Conservation (phyloP, 1,140 invertebrate species). For the Diabrotica undecimpunctata region DNA sequence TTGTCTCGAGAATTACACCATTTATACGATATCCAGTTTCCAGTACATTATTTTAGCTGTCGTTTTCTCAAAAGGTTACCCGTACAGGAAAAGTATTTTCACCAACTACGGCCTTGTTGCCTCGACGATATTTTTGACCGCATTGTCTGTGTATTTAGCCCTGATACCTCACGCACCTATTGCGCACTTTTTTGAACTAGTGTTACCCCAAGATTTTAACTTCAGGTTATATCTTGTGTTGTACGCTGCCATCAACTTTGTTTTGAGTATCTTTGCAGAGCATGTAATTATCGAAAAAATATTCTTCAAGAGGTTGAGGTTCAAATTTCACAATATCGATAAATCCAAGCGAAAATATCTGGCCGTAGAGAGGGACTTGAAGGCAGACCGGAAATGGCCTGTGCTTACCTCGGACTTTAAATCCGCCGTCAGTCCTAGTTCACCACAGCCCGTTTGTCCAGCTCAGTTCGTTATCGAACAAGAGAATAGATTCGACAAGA, state of each 20-base stretch:
- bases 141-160: conserved; percentile 67
- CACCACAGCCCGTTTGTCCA: conserved; percentile 42
- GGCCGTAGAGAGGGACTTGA: conserved; percentile 56
- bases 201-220: conserved; percentile 60
- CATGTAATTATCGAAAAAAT: conserved; percentile 59
- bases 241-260: conserved; percentile 59
- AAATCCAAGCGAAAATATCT: conserved; percentile 62
- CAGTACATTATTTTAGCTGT: conserved; percentile 91
- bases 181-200: conserved; percentile 58
- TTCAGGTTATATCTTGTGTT: conserved; percentile 62
- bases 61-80: conserved; percentile 86
- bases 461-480: conserved; percentile 49
- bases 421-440: conserved; percentile 41
- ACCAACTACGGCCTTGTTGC: conserved; percentile 70
- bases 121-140: conserved; percentile 61
- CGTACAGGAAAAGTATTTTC: conserved; percentile 79
- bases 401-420: conserved; percentile 48
- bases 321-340: conserved; percentile 52
- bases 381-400: conserved; percentile 59
- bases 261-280: conserved; percentile 61
- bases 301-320: conserved; percentile 55
- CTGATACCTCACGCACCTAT: conserved; percentile 65
- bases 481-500: conserved; percentile 41
- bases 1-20: conserved; percentile 77
- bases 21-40: conserved; percentile 86